Conservation (phyloP, 2,888 invertebrate genomes). For the Molorchus minor region DNA sequence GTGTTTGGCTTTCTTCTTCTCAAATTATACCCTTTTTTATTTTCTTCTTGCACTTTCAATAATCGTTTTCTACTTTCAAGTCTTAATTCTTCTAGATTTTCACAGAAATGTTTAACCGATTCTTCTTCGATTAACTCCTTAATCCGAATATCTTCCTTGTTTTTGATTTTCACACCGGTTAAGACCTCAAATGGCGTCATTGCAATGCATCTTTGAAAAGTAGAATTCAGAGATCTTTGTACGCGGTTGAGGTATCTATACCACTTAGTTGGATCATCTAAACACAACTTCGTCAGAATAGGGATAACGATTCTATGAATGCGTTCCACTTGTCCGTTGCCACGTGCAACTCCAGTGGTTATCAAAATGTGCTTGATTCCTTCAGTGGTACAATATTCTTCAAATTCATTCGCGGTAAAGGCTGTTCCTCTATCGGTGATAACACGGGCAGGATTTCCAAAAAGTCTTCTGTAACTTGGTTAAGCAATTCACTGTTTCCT, state of each 20-base stretch:
- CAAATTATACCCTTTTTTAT: neutral
- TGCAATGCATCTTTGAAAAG: neutral
- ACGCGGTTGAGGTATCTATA: conserved; percentile 32
- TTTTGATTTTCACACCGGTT: neutral
- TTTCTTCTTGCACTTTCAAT: neutral
- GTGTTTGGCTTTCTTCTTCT: too few species aligned
- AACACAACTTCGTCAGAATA: conserved; percentile 52
- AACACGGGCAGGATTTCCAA: conserved; percentile 44
- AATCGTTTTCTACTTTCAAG: too few species aligned
- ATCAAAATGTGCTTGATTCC: conserved; percentile 50
- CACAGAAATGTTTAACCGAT: neutral
- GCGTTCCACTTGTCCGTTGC: conserved; percentile 57
- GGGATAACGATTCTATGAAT: conserved; percentile 51
- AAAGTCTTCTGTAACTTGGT: conserved; percentile 33
- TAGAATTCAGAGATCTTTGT: neutral
- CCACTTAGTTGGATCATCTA: conserved; percentile 51
- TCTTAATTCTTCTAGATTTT: neutral
- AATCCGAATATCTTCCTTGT: too few species aligned
- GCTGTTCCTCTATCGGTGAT: conserved; percentile 54
- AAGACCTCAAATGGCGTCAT: neutral
- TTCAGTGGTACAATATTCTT: conserved; percentile 52
- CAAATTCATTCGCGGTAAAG: conserved; percentile 54
- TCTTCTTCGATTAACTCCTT: neutral
- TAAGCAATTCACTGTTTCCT: too few species aligned
- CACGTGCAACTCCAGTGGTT: conserved; percentile 51